Evolutionary conservation across 2,888 invertebrate genomes (phyloP), one percentile per base, ranked within the genome.

Genomic region (Meganola albula): DNA sequence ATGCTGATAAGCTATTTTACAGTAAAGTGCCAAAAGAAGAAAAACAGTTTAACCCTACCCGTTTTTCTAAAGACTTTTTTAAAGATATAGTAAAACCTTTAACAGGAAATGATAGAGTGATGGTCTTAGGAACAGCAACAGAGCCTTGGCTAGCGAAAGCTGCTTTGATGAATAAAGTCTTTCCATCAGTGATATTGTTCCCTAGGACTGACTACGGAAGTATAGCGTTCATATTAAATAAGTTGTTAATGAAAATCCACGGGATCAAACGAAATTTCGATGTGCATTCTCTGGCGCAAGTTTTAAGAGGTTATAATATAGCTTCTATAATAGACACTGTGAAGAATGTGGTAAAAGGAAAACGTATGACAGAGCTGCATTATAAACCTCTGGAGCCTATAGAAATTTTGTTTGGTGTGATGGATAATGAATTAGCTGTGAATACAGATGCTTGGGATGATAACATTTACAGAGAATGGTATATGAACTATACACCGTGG

Each of bases 81-180:
- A 93, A 92, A 69, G 82, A 83, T 38, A 80, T 94, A n/a, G 70
- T 93, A 10, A 93, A 92, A 61, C 87, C 87, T 0, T 89, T 95
- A 28, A 86, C 78, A 14, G 64, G 78, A 0, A 87, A 88, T 2
- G 94, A 95, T 64, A 87, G 90, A 48, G 87, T 93, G 16, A 68
- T 92, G 36, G 79, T 95, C 18, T 72, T 95, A 40, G 93, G 92
- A 8, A 89, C 91, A 2, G 89, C 91, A 1, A 64, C 86, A 1
- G 87, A 90, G 50, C 94, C 95, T 0, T 92, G 91, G 90, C 73
- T 90, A 12, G 88, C 88, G 1, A 83, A 76, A 51, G 52, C 48
- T 10, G 46, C 45, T 1, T 63, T 62, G 25, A 70, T 91, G 73
- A 69, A 72, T 29, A 91, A 89, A 68, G 70, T 80, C 1, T 90